Percentiles rank a stretch among this genome's conserved stretches.
Conservation (phyloP, 2,888 invertebrate genomes). For the Megastigmus dorsalis region DNA sequence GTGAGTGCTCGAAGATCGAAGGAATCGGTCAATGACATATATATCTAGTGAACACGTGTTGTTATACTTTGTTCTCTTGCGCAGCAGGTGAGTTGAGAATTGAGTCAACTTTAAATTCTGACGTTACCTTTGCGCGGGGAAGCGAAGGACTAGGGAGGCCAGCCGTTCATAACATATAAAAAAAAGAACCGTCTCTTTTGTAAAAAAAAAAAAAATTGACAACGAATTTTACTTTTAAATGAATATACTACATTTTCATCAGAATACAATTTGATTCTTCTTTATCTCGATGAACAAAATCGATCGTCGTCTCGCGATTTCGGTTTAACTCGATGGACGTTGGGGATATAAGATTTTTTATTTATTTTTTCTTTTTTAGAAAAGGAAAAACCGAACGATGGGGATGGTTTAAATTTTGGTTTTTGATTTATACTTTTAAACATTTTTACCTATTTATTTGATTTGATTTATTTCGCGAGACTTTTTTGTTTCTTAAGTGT, state of each 20-base stretch:
- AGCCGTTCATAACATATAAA: constrained; percentile 65
- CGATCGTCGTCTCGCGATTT: constrained; percentile 52
- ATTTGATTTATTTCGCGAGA: constrained; percentile 48
- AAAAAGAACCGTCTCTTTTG: constrained; percentile 42
- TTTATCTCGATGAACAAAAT: constrained; percentile 57
- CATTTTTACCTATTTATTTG: constrained; percentile 21
- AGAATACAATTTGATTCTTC: constrained; percentile 37
- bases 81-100: constrained; percentile 74
- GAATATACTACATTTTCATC: constrained; percentile 31
- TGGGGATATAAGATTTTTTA: constrained; percentile 40
- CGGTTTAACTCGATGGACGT: constrained; percentile 42
- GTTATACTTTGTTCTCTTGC: constrained; percentile 68
- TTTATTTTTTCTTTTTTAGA: too few relatives aligned
- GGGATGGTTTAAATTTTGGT: constrained; percentile 17
- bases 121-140: constrained; percentile 73
- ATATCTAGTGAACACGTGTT: constrained; percentile 54
- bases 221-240: background rate
- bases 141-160: constrained; percentile 74
- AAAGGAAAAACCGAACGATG: constrained; percentile 38
- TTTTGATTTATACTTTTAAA: constrained; percentile 30
- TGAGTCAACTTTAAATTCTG: constrained; percentile 73
- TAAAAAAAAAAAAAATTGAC: too few relatives aligned
- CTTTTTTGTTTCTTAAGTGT: constrained; percentile 54
- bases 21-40: constrained; percentile 64
- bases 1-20: constrained; percentile 68